phyloP scores from a whole-genome alignment of 2,888 invertebrate species.

The Hoplodrina ambigua region DNA sequence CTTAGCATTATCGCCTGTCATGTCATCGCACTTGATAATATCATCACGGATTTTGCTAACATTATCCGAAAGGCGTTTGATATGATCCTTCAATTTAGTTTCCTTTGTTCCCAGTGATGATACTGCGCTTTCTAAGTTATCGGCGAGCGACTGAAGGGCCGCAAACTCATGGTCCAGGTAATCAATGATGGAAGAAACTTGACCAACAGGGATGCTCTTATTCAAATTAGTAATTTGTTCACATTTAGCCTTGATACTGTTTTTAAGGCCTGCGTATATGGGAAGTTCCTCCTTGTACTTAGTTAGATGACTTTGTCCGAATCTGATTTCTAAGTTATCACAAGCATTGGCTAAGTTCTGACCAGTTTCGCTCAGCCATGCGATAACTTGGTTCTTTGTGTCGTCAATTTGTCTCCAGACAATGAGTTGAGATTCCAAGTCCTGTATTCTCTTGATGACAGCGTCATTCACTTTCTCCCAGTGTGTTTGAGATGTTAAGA shows the following conservation, averaged over 20 bases:
- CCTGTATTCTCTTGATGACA: constrained; percentile 93
- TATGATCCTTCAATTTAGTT: constrained; percentile 92
- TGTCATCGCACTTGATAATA: constrained; percentile 96
- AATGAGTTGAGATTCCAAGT: constrained; percentile 96
- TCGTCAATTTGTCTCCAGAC: constrained; percentile 98
- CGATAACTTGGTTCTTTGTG: constrained; percentile 94
- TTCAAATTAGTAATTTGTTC: constrained; percentile 94
- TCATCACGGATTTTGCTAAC: constrained; percentile 94
- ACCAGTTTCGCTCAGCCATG: constrained; percentile 96
- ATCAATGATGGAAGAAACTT: constrained; percentile 92
- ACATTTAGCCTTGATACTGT: constrained; percentile 94
- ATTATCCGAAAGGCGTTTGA: constrained; percentile 93
- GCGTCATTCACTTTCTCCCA: constrained; percentile 94
- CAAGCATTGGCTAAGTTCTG: constrained; percentile 94
- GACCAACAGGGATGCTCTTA: constrained; percentile 92
- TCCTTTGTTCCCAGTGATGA: constrained; percentile 94
- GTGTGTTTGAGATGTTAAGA: constrained; percentile 91
- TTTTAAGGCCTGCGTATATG: constrained; percentile 93
- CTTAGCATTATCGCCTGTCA: constrained; percentile 96
- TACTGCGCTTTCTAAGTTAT: constrained; percentile 93
- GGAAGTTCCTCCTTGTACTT: constrained; percentile 97
- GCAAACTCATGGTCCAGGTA: constrained; percentile 94
- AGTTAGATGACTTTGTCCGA: constrained; percentile 93
- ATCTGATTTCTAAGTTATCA: constrained; percentile 95
- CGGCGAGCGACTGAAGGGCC: constrained; percentile 93